Evolutionary conservation across 2,113 vertebrate species (phyloP), one percentile per base, ranked within the genome.

Genomic region (Scolopax mira): DNA sequence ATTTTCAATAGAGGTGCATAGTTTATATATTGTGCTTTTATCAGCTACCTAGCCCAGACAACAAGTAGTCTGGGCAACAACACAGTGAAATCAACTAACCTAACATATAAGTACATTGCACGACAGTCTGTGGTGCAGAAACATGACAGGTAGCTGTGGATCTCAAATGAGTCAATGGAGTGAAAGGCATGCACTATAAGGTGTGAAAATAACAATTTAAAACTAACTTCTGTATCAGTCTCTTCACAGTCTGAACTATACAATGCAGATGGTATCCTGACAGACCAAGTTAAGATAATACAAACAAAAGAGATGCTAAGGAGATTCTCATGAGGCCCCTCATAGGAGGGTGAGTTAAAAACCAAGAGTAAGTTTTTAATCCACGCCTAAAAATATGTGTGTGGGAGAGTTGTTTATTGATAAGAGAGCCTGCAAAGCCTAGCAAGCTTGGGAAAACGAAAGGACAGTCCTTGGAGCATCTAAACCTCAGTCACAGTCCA

Each of bases 21-120:
- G 10, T 61, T 73, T 80, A 17, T 33, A 7, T 35, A 5, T 9
- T 5, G 11, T 79, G 33, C 13, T 55, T 58, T 95, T 52, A 30
- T 79, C 57, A 49, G 24, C 23, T 35, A 4, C 7, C 1, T 25
- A 5, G 33, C 11, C 30, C 0, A 4, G 27, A 31, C 39, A 67
- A 11, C 3, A 22, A 57, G n/a, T 19, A n/a, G 8, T 41, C 74
- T 61, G 49, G 49, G 49, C 82, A 72, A 49, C 21, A 64, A 9
- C 5, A 60, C 31, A 12, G 25, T 46, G 52, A 70, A 91, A 79
- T 13, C 7, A 62, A 7, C 17, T 54, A 11, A 66, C 4, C 13
- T 27, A 30, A 66, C 21, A 21, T 0, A 0, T 12, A 52, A 1
- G 0, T 19, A 35, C 19, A 10, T 39, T 71, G 16, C 55, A 19